A percentile compares a stretch with the other conserved stretches of the same genome.
phyloP scores from a whole-genome alignment of 2,888 invertebrate species.

The Stenodera caucasica region DNA sequence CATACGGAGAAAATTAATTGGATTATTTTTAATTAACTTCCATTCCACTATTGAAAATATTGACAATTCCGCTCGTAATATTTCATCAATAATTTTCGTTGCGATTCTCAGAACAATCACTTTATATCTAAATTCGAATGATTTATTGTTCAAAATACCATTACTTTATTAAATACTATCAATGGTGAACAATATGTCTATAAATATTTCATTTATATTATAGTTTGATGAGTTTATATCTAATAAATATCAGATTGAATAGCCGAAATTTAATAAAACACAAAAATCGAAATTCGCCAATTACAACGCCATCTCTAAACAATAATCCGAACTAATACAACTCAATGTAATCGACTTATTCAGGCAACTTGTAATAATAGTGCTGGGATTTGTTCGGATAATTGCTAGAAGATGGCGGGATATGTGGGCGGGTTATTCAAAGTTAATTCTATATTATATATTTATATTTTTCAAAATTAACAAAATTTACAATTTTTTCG shows the following conservation, averaged over 20 bases:
- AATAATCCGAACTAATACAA: not conserved
- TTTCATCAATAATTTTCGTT: not conserved
- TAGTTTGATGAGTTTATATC: not conserved
- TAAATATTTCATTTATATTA: not conserved
- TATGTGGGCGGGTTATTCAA: not conserved
- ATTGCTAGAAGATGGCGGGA: not conserved
- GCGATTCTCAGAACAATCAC: not conserved
- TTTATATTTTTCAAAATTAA: no score
- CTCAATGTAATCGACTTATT: not conserved
- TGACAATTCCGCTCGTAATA: not conserved
- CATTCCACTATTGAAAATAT: not conserved
- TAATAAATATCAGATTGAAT: not conserved
- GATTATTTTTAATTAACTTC: constrained; percentile 3
- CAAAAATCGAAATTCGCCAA: not conserved
- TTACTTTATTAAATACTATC: not conserved
- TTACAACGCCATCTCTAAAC: not conserved
- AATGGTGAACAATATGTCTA: not conserved
- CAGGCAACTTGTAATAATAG: not conserved
- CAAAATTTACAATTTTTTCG: constrained; percentile 45
- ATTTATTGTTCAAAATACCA: not conserved
- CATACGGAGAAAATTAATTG: constrained; percentile 2
- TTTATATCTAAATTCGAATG: not conserved
- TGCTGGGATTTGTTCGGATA: not conserved
- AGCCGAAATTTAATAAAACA: not conserved
- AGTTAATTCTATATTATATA: no score